These are phyloP conservation scores for Daphoenositta chrysoptera DNA, from an alignment of 2,113 vertebrate genomes.

Conservation along the genomic window DNA sequence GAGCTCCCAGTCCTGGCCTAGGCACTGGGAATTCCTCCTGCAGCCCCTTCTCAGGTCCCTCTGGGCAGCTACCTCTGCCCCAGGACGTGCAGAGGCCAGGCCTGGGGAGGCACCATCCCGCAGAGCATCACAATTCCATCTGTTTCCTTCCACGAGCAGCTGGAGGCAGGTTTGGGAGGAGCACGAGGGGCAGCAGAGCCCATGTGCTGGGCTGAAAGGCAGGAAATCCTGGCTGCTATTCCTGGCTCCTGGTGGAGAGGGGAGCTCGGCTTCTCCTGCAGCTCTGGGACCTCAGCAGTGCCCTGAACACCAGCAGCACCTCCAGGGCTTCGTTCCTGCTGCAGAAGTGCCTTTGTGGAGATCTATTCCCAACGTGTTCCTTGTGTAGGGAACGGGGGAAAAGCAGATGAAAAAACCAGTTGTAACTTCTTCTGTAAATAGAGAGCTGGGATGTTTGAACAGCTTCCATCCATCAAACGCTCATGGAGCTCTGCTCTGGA, in stretches of 20 bases:
- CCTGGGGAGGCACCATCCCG: neutral
- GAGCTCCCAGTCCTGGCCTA: neutral
- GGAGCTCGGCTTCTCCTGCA: neutral
- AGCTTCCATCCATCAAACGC: neutral
- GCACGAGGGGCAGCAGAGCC: neutral
- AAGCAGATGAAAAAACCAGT: neutral
- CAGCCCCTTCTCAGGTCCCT: neutral
- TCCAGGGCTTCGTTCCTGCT: neutral
- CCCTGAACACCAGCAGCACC: neutral
- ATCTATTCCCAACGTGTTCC: neutral
- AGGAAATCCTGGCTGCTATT: slow-evolving; percentile 50
- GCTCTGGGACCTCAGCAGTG: neutral
- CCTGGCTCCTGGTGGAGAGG: neutral
- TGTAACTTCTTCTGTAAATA: neutral
- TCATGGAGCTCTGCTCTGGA: neutral
- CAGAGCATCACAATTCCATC: neutral
- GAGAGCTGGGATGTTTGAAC: neutral
- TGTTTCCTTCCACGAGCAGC: neutral
- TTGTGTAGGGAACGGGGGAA: neutral
- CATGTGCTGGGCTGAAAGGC: neutral
- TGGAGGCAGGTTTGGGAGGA: neutral
- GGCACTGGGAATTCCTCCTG: neutral
- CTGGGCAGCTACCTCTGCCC: neutral
- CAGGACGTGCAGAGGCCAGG: neutral
- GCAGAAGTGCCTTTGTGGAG: neutral